Evolutionary conservation across 2,888 invertebrate species (phyloP), one percentile per base, ranked within the genome.

Genomic region (Patella ulyssiponensis): DNA sequence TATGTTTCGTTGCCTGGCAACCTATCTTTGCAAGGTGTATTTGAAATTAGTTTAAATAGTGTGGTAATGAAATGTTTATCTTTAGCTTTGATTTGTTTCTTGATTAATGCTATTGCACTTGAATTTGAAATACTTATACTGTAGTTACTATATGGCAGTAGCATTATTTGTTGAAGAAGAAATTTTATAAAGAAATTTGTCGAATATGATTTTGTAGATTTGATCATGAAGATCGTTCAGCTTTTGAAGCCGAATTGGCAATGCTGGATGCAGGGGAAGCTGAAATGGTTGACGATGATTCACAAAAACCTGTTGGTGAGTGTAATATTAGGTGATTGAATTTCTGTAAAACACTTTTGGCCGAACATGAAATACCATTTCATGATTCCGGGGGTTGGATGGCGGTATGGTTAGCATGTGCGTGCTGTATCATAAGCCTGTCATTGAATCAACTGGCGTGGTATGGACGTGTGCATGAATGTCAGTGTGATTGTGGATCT

Each of bases 211-310:
- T 64, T 79, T 51, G 9, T 33, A 81, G 80, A 69, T 71, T 74
- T 71, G 80, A 79, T 51, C 85, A 87, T 72, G 89, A 87, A 51
- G 87, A 88, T 81, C 86, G 86, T 7, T 88, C 86, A 56, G 80
- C 81, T 17, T 95, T 96, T 91, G 95, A 95, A 91, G 94, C 94
- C 9, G 95, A 95, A 86, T 92, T 96, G 83, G 95, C 95, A 73
- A 92, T 93, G 81, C 94, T 95, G 94, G 94, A 95, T 81, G 93
- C 91, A 52, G 84, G 91, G 80, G 92, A 92, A 71, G 86, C 84
- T 79, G 92, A 91, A 73, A 78, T 84, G 69, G 73, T 73, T 64
- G 77, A 78, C 69, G 82, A 85, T 15, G 78, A 9, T 44, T 64
- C 64, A 23, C 64, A 81, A 3, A 73, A 56, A 33, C 23, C 64